Evolutionary conservation across 1,140 invertebrate species (phyloP).

Genomic region (Calosoma granatense): DNA sequence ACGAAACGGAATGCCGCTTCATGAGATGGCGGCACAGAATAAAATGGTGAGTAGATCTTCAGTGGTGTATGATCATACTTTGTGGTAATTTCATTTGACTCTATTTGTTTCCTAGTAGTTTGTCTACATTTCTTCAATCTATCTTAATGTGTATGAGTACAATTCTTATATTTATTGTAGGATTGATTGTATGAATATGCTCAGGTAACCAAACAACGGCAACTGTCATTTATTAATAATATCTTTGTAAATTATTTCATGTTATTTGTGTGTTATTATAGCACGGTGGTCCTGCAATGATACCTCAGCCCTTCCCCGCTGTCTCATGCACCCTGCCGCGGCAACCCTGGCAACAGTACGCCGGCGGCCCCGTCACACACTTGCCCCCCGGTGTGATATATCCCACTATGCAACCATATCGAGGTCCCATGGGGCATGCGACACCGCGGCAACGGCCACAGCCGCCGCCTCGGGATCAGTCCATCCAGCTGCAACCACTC

Average conservation of each 20-base stretch:
- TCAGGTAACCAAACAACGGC: no score
- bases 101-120: conserved; percentile 13
- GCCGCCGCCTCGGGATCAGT: conserved; percentile 27
- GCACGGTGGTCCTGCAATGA: not conserved
- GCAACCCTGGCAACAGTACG: conserved; percentile 33
- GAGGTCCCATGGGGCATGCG: conserved; percentile 7
- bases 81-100: conserved; percentile 24
- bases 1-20: conserved; percentile 52
- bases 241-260: conserved; percentile 17
- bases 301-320: not conserved
- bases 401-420: conserved; percentile 23
- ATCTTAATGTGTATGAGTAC: no score
- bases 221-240: no score
- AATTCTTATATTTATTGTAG: no score
- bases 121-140: no score
- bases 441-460: conserved; percentile 21
- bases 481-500: conserved; percentile 37
- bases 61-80: conserved; percentile 2
- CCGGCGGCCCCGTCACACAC: conserved; percentile 29
- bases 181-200: no score
- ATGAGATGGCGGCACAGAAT: conserved; percentile 41
- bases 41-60: conserved; percentile 33
- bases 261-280: conserved; percentile 11
- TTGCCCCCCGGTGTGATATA: conserved; percentile 29
- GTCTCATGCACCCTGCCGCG: conserved; percentile 38